phyloP scores from a whole-genome alignment of 2,888 invertebrate genomes.

The Lithosia quadra region DNA sequence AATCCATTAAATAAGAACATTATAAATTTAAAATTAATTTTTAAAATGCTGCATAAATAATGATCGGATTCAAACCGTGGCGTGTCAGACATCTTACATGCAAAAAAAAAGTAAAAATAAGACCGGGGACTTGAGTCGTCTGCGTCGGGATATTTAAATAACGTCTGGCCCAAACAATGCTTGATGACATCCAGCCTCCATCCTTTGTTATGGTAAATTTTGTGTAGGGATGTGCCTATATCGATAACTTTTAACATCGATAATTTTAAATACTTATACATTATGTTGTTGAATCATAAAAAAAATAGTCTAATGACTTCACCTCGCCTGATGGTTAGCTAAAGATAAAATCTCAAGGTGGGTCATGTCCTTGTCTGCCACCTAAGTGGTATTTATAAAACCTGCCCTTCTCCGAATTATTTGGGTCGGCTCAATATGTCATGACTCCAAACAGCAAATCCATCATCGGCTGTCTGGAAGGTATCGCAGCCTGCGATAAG shows the following conservation, averaged over 20 bases:
- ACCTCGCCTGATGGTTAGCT: too few species aligned
- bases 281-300: neutral
- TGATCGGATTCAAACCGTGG: constrained; percentile 34
- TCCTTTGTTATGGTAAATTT: constrained; percentile 80
- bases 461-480: too few species aligned
- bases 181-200: constrained; percentile 69
- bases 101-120: constrained; percentile 59
- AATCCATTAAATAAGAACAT: neutral
- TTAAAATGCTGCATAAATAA: constrained; percentile 2
- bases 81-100: constrained; percentile 67
- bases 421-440: too few species aligned
- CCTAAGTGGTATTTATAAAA: too few species aligned
- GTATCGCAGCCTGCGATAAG: too few species aligned
- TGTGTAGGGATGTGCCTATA: constrained; percentile 57
- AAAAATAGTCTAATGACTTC: too few species aligned
- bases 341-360: too few species aligned
- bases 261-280: neutral
- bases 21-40: neutral
- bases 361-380: too few species aligned
- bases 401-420: too few species aligned
- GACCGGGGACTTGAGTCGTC: constrained; percentile 62
- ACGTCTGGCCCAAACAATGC: constrained; percentile 82
- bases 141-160: constrained; percentile 79
- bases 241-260: constrained; percentile 37
- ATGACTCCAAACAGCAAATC: too few species aligned